Percentiles rank a stretch among this genome's conserved stretches.
These are phyloP conservation scores for Pandemis corylana DNA, from an alignment of 2,888 invertebrate species.

Conservation along the genomic window DNA sequence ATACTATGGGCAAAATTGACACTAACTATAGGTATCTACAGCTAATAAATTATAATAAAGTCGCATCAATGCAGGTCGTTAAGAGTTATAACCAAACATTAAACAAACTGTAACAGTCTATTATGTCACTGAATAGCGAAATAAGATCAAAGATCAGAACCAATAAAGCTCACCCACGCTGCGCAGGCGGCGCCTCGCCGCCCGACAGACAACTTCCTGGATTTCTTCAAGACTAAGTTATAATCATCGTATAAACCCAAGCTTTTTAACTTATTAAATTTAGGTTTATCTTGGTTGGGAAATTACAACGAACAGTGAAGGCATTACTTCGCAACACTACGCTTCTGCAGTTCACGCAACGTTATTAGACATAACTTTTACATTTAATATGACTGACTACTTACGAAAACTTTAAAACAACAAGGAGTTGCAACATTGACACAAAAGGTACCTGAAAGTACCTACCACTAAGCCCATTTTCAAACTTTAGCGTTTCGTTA, in stretches of 20 bases:
- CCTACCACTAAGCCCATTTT: neutral
- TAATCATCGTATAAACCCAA: neutral
- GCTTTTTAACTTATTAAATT: neutral
- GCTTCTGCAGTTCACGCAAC: no score
- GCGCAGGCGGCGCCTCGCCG: conserved; percentile 11
- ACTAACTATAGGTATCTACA: neutral
- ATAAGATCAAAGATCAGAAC: conserved; percentile 31
- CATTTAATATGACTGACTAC: neutral
- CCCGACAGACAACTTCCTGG: conserved; percentile 15
- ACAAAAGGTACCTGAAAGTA: neutral
- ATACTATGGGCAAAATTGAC: no score
- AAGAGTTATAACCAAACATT: conserved; percentile 15
- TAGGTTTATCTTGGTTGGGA: neutral
- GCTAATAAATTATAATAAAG: conserved; percentile 3
- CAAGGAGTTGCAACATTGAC: neutral
- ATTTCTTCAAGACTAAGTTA: neutral
- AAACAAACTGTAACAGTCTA: conserved; percentile 11
- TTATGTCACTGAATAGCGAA: conserved; percentile 27
- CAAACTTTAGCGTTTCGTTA: neutral
- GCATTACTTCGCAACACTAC: no score
- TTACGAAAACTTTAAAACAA: neutral
- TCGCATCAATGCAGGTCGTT: neutral
- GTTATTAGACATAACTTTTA: no score
- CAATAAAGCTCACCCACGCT: conserved; percentile 35
- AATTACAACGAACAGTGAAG: no score